Evolutionary conservation across 2,113 vertebrate species (phyloP), one percentile per base, ranked within the genome.

Genomic region (Channa maculata): DNA sequence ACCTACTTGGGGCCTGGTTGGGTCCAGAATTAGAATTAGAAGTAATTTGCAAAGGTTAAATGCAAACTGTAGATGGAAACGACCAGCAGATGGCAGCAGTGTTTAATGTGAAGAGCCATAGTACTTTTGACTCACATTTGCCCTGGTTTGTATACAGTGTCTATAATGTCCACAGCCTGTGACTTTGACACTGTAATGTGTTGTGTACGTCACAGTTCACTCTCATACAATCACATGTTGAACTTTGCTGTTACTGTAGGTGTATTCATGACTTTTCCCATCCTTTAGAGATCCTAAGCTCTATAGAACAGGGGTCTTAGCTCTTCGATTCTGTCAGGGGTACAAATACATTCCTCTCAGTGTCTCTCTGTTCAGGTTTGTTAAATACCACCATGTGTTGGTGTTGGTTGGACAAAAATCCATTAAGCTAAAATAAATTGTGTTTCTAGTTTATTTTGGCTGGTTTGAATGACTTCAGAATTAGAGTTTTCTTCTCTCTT

Each of bases 61-160:
- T 11, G 5, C 10, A 24, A 8, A 3, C 14, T 50, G 39, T 13
- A 8, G 37, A n/a, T 33, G 2, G 4, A 33, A 49, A 0, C 8
- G 3, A 52, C 86, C 93, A 91, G 57, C 72, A 93, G 92, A 68
- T 84, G 93, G 92, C 91, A 74, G 66, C 82, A 82, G 80, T 65
- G 84, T 54, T 36, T 33, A 59, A 71, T 4, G 24, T 13, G 46
- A 58, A 4, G n/a, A 55, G n/a, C 5, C 46, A 24, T 2, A 1
- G 0, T 3, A 10, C 61, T 36, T 24, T 43, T 41, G 37, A 37
- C 38, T 44, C 45, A 5, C 13, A 7, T 8, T 50, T 63, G 39
- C 14, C 34, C 24, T 24, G 24, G 24, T 24, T 24, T 24, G 24
- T 24, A 24, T 24, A 24, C 24, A 24, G 24, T 24, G 24, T 24